phyloP scores from a whole-genome alignment of 2,888 invertebrate species.

The Campaea margaritaria region DNA sequence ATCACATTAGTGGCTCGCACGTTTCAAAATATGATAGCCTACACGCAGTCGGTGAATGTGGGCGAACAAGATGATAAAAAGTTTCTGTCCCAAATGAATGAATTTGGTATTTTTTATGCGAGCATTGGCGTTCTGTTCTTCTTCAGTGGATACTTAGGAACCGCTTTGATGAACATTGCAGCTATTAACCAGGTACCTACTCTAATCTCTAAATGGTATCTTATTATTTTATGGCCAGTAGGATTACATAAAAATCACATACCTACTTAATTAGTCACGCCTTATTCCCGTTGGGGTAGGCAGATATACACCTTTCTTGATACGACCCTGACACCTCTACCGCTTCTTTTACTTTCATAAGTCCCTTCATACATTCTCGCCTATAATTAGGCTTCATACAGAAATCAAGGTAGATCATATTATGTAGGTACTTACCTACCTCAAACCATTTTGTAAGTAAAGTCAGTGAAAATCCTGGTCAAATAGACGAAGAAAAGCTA shows the following conservation, averaged over 20 bases:
- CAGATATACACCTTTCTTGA: too few relatives aligned
- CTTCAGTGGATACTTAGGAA: conserved; percentile 84
- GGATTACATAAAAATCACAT: not conserved
- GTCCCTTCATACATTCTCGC: too few relatives aligned
- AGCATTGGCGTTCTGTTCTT: conserved; percentile 86
- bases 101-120: conserved; percentile 85
- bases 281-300: too few relatives aligned
- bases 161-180: conserved; percentile 87
- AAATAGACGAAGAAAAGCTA: too few relatives aligned
- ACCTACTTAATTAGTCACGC: too few relatives aligned
- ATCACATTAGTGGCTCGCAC: conserved; percentile 67
- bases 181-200: conserved; percentile 86
- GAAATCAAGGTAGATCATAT: too few relatives aligned
- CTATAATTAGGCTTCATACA: too few relatives aligned
- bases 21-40: conserved; percentile 85
- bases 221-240: not conserved
- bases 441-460: too few relatives aligned
- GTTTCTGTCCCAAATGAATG: conserved; percentile 78
- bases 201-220: not conserved
- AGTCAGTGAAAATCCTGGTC: too few relatives aligned
- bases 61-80: conserved; percentile 53
- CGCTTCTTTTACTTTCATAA: too few relatives aligned
- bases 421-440: too few relatives aligned
- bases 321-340: too few relatives aligned
- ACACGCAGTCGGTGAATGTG: conserved; percentile 54